Percentiles rank a stretch among this genome's conserved stretches.
Evolutionary conservation across 2,113 vertebrate genomes (phyloP).

Genomic region (Colossoma macropomum): DNA sequence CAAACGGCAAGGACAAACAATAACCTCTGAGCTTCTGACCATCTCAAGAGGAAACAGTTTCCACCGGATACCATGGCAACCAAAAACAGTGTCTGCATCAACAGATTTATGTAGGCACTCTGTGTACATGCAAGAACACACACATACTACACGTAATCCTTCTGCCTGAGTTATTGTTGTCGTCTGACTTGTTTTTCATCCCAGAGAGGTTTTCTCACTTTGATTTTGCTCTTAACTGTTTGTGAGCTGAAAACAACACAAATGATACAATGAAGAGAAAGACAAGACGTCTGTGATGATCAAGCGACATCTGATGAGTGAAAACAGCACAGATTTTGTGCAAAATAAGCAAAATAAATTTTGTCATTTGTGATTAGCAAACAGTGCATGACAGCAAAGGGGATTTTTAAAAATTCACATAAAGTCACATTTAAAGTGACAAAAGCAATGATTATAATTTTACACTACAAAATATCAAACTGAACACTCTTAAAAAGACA

Average conservation of each 20-base stretch:
- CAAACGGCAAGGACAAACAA: slow-evolving; percentile 5
- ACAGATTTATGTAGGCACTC: slow-evolving; percentile 7
- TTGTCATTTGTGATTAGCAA: too few relatives aligned
- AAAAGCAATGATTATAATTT: not conserved
- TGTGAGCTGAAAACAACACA: too few relatives aligned
- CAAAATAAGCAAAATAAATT: too few relatives aligned
- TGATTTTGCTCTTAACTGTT: not conserved
- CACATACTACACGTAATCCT: not conserved
- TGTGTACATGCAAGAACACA: not conserved
- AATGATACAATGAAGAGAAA: too few relatives aligned
- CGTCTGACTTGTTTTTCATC: not conserved
- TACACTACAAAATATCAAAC: not conserved
- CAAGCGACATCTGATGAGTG: too few relatives aligned
- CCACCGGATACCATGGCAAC: not conserved
- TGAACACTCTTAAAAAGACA: too few relatives aligned
- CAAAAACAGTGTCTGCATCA: slow-evolving; percentile 11
- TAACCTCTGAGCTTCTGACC: slow-evolving; percentile 39
- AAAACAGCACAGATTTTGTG: too few relatives aligned
- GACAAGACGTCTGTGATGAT: too few relatives aligned
- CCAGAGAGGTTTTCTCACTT: not conserved
- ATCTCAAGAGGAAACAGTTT: slow-evolving; percentile 22
- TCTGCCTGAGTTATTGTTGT: not conserved
- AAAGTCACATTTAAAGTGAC: too few relatives aligned
- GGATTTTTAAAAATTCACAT: too few relatives aligned
- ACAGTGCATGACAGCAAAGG: too few relatives aligned